Conservation (phyloP, 2,797 vertebrate genomes). For the Melanotaenia boesemani region DNA sequence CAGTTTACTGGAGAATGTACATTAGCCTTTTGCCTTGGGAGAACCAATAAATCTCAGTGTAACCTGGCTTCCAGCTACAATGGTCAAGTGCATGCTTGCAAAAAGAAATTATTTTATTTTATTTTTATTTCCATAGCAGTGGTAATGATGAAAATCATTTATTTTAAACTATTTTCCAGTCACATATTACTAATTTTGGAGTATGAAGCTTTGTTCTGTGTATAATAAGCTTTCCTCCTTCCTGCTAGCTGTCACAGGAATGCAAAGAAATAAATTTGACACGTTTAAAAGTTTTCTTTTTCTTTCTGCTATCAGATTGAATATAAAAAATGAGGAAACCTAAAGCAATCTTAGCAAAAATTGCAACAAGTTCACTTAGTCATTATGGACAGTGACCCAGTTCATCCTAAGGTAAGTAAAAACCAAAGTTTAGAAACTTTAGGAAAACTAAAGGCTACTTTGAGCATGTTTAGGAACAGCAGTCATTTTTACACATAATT, state of each 20-base stretch:
- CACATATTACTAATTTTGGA: neutral
- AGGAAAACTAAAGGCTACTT: too few species aligned
- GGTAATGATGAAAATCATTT: neutral
- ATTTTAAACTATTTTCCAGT: neutral
- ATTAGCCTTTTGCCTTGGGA: constrained; percentile 45
- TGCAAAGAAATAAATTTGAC: neutral
- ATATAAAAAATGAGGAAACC: neutral
- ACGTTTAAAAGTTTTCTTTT: neutral
- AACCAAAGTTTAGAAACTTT: too few species aligned
- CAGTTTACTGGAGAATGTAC: constrained; percentile 47
- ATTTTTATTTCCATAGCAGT: neutral
- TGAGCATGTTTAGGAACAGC: neutral
- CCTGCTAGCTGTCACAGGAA: neutral
- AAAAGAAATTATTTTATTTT: neutral
- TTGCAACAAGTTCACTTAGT: too few species aligned
- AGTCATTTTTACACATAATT: neutral
- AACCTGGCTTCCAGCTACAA: constrained; percentile 17
- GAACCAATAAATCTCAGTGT: constrained; percentile 43
- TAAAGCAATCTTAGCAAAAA: neutral
- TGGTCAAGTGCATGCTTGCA: constrained; percentile 5
- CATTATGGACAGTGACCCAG: too few species aligned
- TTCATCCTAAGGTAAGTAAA: too few species aligned
- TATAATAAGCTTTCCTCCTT: neutral
- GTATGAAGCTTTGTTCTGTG: neutral
- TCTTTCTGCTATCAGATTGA: neutral